Conservation (phyloP, 2,797 vertebrate genomes). For the Tiaroga cobitis region DNA sequence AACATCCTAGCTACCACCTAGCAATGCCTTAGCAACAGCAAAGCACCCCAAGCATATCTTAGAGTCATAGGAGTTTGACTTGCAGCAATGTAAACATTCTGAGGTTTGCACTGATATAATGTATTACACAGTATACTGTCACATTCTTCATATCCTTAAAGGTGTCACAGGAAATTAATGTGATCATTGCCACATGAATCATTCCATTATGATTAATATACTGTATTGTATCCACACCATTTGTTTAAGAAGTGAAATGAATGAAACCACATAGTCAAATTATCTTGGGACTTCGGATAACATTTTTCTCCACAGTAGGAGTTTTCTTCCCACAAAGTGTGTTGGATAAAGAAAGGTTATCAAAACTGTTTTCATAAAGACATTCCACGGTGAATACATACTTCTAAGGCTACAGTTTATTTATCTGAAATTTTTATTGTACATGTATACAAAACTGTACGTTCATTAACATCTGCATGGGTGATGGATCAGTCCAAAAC, state of each 20-base stretch:
- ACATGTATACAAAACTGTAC: conserved; percentile 3
- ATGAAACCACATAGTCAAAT: neutral
- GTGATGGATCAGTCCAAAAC: conserved; percentile 20
- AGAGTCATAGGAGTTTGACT: neutral
- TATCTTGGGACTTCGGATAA: neutral
- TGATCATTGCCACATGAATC: neutral
- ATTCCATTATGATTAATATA: conserved; percentile 1
- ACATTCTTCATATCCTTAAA: neutral
- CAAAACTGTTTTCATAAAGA: conserved; percentile 50
- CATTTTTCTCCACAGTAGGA: conserved; percentile 19
- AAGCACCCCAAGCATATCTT: neutral
- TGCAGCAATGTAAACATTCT: neutral
- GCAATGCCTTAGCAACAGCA: neutral
- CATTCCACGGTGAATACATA: conserved; percentile 51
- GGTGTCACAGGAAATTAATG: neutral
- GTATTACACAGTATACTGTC: neutral
- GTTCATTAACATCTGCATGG: conserved; percentile 40
- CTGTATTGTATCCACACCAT: neutral
- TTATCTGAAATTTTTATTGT: conserved; percentile 32
- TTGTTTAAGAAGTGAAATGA: conserved; percentile 11
- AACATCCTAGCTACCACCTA: neutral
- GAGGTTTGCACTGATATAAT: neutral
- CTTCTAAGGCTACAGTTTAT: conserved; percentile 26
- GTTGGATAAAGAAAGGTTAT: conserved; percentile 41
- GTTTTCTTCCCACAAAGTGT: neutral